Evolutionary conservation across 2,888 invertebrate genomes (phyloP), one percentile per base, ranked within the genome.

Genomic region (Tenthredo livida): DNA sequence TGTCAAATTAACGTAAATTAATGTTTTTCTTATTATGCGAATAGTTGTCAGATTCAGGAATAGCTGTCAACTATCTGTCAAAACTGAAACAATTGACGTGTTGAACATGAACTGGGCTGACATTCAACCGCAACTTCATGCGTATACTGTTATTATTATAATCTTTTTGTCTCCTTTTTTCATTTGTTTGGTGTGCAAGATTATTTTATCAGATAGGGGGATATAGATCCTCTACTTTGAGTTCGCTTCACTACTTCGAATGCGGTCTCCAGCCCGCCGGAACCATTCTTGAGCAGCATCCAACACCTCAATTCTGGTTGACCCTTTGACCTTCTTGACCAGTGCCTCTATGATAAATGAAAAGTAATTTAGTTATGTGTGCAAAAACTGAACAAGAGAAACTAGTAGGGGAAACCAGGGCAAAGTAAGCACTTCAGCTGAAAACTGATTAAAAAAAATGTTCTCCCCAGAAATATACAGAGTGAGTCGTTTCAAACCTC

Each of bases 191-290:
- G n/a, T n/a, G n/a, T n/a, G n/a, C 5, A n/a, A n/a, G 15, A 58
- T 15, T 15, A n/a, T 58, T 58, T 15, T n/a, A n/a, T n/a, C 15
- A n/a, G 4, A 58, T 58, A 58, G 6, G 17, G n/a, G n/a, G n/a
- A 29, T 29, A 15, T 58, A n/a, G 21, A 58, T 7, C 58, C 21
- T 58, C 15, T 17, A 58, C 58, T 58, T 58, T 15, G 3, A n/a
- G 1, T 58, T 58, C 15, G 58, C 17, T 21, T 58, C 58, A 6
- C 5, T 17, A 21, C 4, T 15, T 58, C 58, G 58, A 58, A 58
- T 58, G 58, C 58, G 58, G 17, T 58, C 58, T 58, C 58, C 58
- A 58, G 58, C 58, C 15, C 58, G 58, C 58, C 58, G 58, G 58
- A 58, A 58, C 58, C 58, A 58, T 17, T 58, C 58, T 58, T 58